Conservation (phyloP, 2,888 invertebrate genomes). For the Cantharis flavilabris region DNA sequence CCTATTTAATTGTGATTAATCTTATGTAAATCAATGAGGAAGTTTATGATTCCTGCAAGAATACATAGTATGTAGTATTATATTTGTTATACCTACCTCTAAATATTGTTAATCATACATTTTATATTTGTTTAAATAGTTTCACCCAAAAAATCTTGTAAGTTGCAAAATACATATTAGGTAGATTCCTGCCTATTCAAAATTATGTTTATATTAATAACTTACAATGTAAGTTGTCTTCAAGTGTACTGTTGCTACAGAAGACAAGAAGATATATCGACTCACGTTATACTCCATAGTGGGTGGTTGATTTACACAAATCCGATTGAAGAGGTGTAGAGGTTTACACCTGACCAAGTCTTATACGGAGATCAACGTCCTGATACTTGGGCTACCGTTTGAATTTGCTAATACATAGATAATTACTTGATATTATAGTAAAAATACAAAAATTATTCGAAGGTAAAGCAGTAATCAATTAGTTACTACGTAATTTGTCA, state of each 20-base stretch:
- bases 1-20: background rate
- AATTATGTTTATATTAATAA: conserved; percentile 27
- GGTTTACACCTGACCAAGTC: conserved; percentile 43
- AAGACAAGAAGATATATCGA: conserved; percentile 19
- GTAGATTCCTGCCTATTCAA: conserved; percentile 6
- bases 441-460: background rate
- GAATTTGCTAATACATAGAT: conserved; percentile 13
- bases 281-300: conserved; percentile 34
- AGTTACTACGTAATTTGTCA: background rate
- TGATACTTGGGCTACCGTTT: conserved; percentile 31
- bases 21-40: background rate
- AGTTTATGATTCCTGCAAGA: background rate
- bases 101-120: no score
- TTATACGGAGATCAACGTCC: conserved; percentile 40
- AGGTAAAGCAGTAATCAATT: background rate
- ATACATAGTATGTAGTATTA: no score
- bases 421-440: background rate
- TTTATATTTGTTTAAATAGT: background rate
- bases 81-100: no score
- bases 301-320: conserved; percentile 40
- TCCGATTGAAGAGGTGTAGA: conserved; percentile 38
- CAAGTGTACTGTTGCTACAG: conserved; percentile 20
- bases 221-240: conserved; percentile 27
- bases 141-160: background rate
- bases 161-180: background rate